Conservation (phyloP, 1,140 invertebrate species). For the Hypsibius dujardini region DNA sequence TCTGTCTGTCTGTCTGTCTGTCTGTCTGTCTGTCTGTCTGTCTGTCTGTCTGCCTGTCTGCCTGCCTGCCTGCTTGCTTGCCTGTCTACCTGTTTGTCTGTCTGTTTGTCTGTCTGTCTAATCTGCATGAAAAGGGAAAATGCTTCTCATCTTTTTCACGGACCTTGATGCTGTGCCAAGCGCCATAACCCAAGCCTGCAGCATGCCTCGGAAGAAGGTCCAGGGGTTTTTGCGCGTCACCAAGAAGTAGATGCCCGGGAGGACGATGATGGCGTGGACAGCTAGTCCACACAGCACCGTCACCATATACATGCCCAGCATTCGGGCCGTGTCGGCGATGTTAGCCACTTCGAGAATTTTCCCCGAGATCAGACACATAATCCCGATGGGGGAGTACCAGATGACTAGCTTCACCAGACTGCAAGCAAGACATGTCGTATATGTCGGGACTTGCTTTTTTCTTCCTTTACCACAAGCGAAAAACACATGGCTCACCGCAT, state of each 20-base stretch:
- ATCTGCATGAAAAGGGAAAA: no score
- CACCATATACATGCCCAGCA: slow-evolving; percentile 59
- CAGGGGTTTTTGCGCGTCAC: slow-evolving; percentile 41
- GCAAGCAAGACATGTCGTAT: no score
- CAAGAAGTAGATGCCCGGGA: slow-evolving; percentile 39
- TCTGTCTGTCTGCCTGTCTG: no score
- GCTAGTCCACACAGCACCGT: slow-evolving; percentile 40
- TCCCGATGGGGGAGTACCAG: slow-evolving; percentile 77
- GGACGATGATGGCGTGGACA: slow-evolving; percentile 38
- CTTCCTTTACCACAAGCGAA: no score
- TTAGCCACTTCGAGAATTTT: slow-evolving; percentile 74
- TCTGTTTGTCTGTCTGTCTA: no score
- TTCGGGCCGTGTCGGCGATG: slow-evolving; percentile 56
- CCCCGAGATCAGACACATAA: slow-evolving; percentile 69
- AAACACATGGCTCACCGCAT: no score
- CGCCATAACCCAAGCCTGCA: slow-evolving; percentile 45
- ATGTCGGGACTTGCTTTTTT: no score
- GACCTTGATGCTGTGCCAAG: slow-evolving; percentile 39
- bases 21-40: no score
- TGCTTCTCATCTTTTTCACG: neutral
- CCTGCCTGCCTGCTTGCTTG: no score
- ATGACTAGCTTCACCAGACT: slow-evolving; percentile 21
- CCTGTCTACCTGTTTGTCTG: no score
- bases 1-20: no score
- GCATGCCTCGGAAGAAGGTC: slow-evolving; percentile 40